phyloP scores from a whole-genome alignment of 2,797 vertebrate species.

The Semaprochilodus insignis region DNA sequence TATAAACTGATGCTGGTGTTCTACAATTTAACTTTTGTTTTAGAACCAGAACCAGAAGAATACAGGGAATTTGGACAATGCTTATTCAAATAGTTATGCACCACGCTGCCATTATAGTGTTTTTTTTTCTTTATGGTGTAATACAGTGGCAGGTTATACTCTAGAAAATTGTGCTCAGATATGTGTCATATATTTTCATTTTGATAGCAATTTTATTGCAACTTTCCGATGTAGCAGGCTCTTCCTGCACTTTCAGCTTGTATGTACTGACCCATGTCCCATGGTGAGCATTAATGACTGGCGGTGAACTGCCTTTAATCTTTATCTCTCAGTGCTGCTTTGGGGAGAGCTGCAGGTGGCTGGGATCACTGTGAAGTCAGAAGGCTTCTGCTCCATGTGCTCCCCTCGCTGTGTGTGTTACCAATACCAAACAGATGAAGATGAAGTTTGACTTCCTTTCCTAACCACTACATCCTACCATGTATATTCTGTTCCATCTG shows the following conservation, averaged over 20 bases:
- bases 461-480: neutral
- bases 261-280: constrained; percentile 21
- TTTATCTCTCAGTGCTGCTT: constrained; percentile 20
- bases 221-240: neutral
- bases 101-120: too few species aligned
- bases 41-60: too few species aligned
- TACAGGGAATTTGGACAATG: too few species aligned
- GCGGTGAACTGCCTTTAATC: constrained; percentile 47
- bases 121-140: neutral
- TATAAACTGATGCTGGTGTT: too few species aligned
- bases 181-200: neutral
- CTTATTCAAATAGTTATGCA: too few species aligned
- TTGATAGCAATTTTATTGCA: neutral
- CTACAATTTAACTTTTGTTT: too few species aligned
- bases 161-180: neutral
- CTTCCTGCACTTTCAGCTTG: constrained; percentile 2
- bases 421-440: constrained; percentile 1
- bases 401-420: neutral
- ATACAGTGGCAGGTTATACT: neutral
- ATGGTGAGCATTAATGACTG: constrained; percentile 44
- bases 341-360: constrained; percentile 38
- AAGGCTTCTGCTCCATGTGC: neutral
- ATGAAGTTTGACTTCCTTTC: neutral
- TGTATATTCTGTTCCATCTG: neutral
- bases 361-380: neutral